These are phyloP conservation scores for Scylla paramamosain DNA, from an alignment of 1,140 invertebrate species.

Conservation along the genomic window DNA sequence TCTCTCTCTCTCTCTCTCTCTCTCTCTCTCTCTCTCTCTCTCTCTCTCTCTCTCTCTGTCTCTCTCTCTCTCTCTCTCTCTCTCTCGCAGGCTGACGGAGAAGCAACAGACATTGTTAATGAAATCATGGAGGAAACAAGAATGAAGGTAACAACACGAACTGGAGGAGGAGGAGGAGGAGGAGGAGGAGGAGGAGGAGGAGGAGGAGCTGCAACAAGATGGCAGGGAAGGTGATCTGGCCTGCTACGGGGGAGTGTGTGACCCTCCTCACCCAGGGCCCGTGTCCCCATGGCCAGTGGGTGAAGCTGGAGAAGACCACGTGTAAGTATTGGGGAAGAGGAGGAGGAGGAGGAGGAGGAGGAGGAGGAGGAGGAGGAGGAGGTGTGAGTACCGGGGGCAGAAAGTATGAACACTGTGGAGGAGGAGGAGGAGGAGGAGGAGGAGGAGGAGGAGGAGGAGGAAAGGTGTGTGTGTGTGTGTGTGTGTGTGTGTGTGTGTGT, in stretches of 20 bases:
- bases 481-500: no score
- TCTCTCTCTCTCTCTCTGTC: no score
- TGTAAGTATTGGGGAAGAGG: slow-evolving; percentile 37
- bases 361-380: neutral
- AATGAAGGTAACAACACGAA: neutral
- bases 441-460: neutral
- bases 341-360: neutral
- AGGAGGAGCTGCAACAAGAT: slow-evolving; percentile 34
- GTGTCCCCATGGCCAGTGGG: slow-evolving; percentile 54
- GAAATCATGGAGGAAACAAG: neutral
- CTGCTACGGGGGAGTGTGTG: slow-evolving; percentile 41
- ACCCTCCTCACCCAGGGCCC: slow-evolving; percentile 60
- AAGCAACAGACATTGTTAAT: no score
- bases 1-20: no score
- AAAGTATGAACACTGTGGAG: neutral
- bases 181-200: neutral
- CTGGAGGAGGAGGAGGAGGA: neutral
- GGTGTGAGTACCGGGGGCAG: neutral
- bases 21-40: no score
- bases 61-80: neutral
- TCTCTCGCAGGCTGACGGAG: neutral
- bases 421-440: neutral
- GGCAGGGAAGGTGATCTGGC: slow-evolving; percentile 43
- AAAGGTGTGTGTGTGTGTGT: no score
- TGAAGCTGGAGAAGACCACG: slow-evolving; percentile 1